A percentile compares a stretch with the other conserved stretches of the same genome.
phyloP scores from a whole-genome alignment of 2,797 vertebrate genomes.

The Coluber constrictor region DNA sequence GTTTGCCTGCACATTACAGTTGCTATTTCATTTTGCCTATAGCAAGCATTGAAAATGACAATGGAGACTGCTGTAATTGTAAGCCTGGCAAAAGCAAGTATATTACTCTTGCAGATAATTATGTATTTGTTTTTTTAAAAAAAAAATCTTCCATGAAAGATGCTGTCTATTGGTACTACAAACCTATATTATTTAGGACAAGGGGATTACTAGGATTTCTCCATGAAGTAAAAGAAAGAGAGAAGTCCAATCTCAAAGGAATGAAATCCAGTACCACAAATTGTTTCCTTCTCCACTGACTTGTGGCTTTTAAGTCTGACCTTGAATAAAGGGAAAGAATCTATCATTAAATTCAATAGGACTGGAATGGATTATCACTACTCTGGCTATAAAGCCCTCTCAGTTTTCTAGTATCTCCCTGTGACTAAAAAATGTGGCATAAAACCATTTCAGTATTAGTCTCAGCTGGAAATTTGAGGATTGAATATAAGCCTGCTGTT shows the following conservation, averaged over 20 bases:
- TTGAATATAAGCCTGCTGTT: not conserved
- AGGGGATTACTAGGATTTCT: not conserved
- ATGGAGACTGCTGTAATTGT: not conserved
- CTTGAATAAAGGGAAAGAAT: not conserved
- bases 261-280: not conserved
- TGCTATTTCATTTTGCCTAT: not conserved
- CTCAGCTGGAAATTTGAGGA: not conserved
- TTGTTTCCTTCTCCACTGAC: not conserved
- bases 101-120: not conserved
- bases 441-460: not conserved
- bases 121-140: not conserved
- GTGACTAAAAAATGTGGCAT: not conserved
- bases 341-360: not conserved
- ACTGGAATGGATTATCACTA: not conserved
- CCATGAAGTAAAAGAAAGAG: not conserved
- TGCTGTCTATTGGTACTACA: not conserved
- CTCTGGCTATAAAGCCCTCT: not conserved
- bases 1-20: not conserved
- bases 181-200: not conserved
- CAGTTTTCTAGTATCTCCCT: not conserved
- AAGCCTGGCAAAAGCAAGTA: not conserved
- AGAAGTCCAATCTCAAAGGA: not conserved
- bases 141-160: not conserved
- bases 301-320: not conserved
- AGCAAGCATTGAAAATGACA: not conserved